Evolutionary conservation across 1,140 invertebrate genomes (phyloP), one percentile per base, ranked within the genome.

Genomic region (Steinernema khuongi): DNA sequence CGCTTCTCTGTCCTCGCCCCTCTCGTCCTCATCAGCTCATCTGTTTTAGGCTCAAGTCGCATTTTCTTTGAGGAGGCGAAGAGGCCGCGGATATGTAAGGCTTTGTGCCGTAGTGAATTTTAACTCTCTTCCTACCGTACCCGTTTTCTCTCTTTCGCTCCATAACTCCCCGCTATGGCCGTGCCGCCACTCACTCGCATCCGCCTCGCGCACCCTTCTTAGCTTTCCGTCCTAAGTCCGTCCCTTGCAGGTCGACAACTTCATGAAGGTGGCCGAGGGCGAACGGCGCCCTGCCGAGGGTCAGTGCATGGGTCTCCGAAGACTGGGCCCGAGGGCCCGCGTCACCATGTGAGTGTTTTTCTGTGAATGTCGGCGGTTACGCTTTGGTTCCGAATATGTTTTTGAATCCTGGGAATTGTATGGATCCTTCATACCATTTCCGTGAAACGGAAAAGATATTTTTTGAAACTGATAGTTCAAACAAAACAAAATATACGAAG

Each of bases 201-300:
- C 19, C 50, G 32, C 30, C n/a, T 79, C 11, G 30, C 41, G 33
- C 18, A 1, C 31, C 31, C 67, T 31, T 36, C 41, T 26, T 36
- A 1, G 0, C 17, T 31, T 17, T 18, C 31, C 19, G 32, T 36
- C 18, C 1, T 7, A 18, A 33, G 19, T 22, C 19, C n/a, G 11
- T 36, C 19, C 26, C 28, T 79, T 80, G 43, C 72, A 81, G 79
- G 79, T 81, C 30, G 80, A 81, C 74, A 81, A 81, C 68, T 81
- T 81, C 71, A 81, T 81, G 77, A 81, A 82, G 71, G 80, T 80
- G 2, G 79, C 79, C 31, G 79, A 80, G 72, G 67, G 71, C 1
- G 79, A 79, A 73, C 50, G 78, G 4, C 72, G 36, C 14, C 75
- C 75, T 30, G 74, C 30, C 17, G 36, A 73, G 26, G 26, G 22